phyloP scores from a whole-genome alignment of 1,140 invertebrate species.

The Drosophila arawakana region DNA sequence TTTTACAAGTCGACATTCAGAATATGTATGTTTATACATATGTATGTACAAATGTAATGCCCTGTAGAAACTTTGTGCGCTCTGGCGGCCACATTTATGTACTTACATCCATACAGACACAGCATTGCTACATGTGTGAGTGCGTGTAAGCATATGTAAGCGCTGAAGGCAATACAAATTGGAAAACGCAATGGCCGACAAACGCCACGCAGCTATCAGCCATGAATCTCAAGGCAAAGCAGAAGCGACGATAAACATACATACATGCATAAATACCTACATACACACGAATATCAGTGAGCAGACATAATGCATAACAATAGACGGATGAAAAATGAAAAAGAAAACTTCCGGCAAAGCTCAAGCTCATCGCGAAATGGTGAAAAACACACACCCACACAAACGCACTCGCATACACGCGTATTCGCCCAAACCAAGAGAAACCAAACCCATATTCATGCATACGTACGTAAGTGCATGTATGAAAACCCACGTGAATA shows the following conservation, averaged over 20 bases:
- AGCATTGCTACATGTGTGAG: neutral
- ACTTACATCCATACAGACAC: conserved; percentile 3
- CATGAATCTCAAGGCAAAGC: conserved; percentile 59
- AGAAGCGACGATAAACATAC: conserved; percentile 58
- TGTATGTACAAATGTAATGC: conserved; percentile 9
- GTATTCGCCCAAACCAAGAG: conserved; percentile 38
- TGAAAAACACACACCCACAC: conserved; percentile 44
- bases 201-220: conserved; percentile 74
- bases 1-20: conserved; percentile 14
- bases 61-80: conserved; percentile 35
- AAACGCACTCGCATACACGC: neutral
- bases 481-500: conserved; percentile 78
- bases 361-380: conserved; percentile 64
- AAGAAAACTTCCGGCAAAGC: conserved; percentile 79
- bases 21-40: neutral
- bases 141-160: conserved; percentile 40
- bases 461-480: conserved; percentile 27
- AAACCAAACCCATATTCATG: conserved; percentile 39
- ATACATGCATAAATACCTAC: neutral
- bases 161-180: conserved; percentile 66
- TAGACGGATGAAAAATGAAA: conserved; percentile 68
- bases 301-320: conserved; percentile 53
- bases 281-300: conserved; percentile 41
- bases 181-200: conserved; percentile 79
- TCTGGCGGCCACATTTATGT: conserved; percentile 45